Evolutionary conservation across 1,140 invertebrate species (phyloP).

Genomic region (Drosophila pectinifera): DNA sequence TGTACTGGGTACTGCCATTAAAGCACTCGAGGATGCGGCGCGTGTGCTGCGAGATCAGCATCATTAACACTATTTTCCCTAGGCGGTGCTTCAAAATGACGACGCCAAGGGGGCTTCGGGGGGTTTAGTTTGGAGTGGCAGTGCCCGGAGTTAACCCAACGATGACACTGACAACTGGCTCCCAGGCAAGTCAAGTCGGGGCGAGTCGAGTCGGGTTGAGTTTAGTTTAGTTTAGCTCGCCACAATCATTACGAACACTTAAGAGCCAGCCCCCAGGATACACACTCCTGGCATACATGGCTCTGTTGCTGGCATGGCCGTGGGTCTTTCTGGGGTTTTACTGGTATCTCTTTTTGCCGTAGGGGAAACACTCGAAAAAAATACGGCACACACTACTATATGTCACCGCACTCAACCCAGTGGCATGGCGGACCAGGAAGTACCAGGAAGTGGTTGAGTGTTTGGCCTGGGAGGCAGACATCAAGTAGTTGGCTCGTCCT

Average conservation of each 20-base stretch:
- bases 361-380: constrained; percentile 58
- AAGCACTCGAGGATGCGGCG: constrained; percentile 62
- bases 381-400: constrained; percentile 37
- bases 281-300: constrained; percentile 29
- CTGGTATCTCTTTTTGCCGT: background rate
- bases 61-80: constrained; percentile 82
- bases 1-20: constrained; percentile 53
- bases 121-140: background rate
- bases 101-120: constrained; percentile 15
- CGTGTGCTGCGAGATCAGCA: constrained; percentile 75
- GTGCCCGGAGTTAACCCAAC: constrained; percentile 19
- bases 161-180: constrained; percentile 55
- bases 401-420: constrained; percentile 63
- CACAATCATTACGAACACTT: constrained; percentile 80
- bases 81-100: constrained; percentile 71
- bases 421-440: constrained; percentile 11
- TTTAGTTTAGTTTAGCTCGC: constrained; percentile 60
- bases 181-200: constrained; percentile 51
- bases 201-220: constrained; percentile 31
- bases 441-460: constrained; percentile 48
- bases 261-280: constrained; percentile 57
- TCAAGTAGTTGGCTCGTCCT: constrained; percentile 61
- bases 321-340: background rate
- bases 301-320: constrained; percentile 54
- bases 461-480: constrained; percentile 34